Base-by-base conservation (phyloP, 2,888 invertebrate genomes). In the Atethmia centrago region DNA sequence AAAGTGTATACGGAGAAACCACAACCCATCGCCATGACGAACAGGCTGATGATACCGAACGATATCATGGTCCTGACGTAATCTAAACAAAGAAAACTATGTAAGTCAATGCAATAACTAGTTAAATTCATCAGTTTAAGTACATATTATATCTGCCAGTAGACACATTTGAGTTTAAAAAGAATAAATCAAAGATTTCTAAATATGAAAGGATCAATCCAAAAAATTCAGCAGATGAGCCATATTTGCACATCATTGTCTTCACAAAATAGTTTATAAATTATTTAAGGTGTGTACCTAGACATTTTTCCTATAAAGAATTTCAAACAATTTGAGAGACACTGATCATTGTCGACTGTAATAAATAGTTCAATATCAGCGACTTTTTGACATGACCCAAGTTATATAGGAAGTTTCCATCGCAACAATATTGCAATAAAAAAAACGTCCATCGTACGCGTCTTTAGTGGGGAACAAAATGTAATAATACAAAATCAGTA, bases 1-100 rank as follows among this genome's bases (percentile, higher is more conserved):
- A 99, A 98, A 25, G 98, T 98, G 92, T 99, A 99, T 81, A 98
- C 97, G 10, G 98, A 98, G 92, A 98, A 98, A 3, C 97, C 97
- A 68, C 98, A 97, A 0, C 98, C 98, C 97, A 98, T 97, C 59
- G 97, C 93, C 98, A 98, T 98, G 58, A 98, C 97, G 83, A 98
- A 97, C 73, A 98, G 92, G 79, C 98, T 98, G 88, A 99, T 98
- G 84, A 98, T 97, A 61, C 98, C 98, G 91, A 99, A 98, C 0
- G 98, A 98, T 49, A 98, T 98, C 94, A 98, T 98, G 9, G 98
- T 98, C 71, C 98, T 96, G 68, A 98, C 98, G 92, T 98, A 98
- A 94, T 98, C 98, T 98, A 96, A 28, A 94, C 94, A 81, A 83
- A 78, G 65, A 76, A 69, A 58, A 49, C 68, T 10, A 55, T 59